Conservation (phyloP, 2,888 invertebrate genomes). For the Branchellion lobata region DNA sequence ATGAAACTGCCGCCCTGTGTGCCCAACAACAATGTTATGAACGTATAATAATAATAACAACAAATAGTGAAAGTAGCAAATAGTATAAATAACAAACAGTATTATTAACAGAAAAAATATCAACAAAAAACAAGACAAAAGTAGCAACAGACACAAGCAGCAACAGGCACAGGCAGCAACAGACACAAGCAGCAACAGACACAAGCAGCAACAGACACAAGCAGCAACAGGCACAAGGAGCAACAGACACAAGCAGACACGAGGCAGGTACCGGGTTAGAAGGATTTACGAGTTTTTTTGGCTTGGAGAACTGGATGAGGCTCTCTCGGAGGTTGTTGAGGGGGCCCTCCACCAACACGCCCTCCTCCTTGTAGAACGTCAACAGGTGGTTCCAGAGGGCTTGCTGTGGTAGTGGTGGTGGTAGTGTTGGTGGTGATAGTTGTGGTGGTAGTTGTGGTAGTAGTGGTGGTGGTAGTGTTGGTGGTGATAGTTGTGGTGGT, state of each 20-base stretch:
- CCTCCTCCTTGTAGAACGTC: conserved; percentile 94
- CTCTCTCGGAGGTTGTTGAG: conserved; percentile 94
- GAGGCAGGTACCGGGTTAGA: conserved; percentile 83
- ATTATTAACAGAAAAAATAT: too few species aligned
- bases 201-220: too few species aligned
- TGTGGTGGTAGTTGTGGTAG: too few species aligned
- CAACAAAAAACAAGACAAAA: neutral
- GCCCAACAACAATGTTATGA: conserved; percentile 37
- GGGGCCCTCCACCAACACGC: conserved; percentile 94
- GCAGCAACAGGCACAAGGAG: too few species aligned
- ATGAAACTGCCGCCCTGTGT: conserved; percentile 77
- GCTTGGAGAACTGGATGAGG: conserved; percentile 92
- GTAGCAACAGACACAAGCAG: neutral
- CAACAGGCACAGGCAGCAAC: neutral
- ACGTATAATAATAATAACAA: neutral
- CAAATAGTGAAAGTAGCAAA: neutral
- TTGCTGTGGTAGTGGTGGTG: conserved; percentile 66
- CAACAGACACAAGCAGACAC: too few species aligned
- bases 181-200: too few species aligned
- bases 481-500: too few species aligned
- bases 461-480: too few species aligned
- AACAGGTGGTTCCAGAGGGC: conserved; percentile 96
- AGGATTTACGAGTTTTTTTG: conserved; percentile 88
- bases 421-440: neutral
- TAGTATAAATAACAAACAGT: too few species aligned